Evolutionary conservation across 1,140 invertebrate genomes (phyloP).

Genomic region (Periplaneta americana): DNA sequence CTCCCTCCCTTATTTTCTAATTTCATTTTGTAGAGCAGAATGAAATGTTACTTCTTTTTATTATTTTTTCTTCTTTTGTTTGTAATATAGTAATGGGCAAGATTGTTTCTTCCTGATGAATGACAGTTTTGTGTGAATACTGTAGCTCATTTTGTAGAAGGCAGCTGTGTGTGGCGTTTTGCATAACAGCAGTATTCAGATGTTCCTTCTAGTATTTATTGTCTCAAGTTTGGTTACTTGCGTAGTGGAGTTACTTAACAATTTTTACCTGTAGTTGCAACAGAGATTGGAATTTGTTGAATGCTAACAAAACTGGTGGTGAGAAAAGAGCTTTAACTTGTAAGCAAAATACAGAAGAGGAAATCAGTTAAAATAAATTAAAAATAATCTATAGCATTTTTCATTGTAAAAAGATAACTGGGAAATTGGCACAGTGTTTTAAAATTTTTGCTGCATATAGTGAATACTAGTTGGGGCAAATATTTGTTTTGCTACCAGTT

Average conservation of each 20-base stretch:
- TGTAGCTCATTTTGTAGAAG: slow-evolving; percentile 12
- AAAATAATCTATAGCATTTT: background rate
- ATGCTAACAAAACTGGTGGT: slow-evolving; percentile 11
- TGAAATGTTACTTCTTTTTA: background rate
- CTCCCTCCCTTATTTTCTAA: slow-evolving; percentile 4
- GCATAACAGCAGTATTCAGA: slow-evolving; percentile 15
- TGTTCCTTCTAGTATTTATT: slow-evolving; percentile 16
- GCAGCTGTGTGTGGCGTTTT: slow-evolving; percentile 13
- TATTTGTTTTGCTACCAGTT: background rate
- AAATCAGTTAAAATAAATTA: background rate
- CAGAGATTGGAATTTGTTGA: slow-evolving; percentile 8
- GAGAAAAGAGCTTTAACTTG: background rate
- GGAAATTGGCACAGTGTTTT: background rate
- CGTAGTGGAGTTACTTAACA: slow-evolving; percentile 9
- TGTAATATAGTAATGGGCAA: slow-evolving; percentile 5
- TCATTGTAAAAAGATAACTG: background rate
- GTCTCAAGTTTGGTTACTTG: slow-evolving; percentile 14
- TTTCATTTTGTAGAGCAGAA: background rate
- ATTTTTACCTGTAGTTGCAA: slow-evolving; percentile 8
- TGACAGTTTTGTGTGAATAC: slow-evolving; percentile 13
- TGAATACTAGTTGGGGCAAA: background rate
- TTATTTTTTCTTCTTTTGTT: background rate
- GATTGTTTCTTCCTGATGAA: slow-evolving; percentile 5
- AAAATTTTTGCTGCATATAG: background rate
- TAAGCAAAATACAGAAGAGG: background rate